phyloP scores from a whole-genome alignment of 2,888 invertebrate genomes.

The Nebria salina region DNA sequence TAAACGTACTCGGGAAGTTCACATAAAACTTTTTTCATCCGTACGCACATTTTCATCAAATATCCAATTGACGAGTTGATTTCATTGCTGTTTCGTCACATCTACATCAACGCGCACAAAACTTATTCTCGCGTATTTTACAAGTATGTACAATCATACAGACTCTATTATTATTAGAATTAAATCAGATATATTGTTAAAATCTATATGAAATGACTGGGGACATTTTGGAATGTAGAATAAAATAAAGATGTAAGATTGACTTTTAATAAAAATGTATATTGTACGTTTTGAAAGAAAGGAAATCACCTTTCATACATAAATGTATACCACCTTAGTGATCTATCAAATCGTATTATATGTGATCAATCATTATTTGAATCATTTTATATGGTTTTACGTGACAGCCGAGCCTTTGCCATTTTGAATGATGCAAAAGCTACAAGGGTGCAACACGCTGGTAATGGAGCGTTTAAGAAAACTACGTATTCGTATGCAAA shows the following conservation, averaged over 20 bases:
- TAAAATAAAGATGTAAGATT: background rate
- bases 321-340: conserved; percentile 10
- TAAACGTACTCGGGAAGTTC: background rate
- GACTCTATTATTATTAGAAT: no score
- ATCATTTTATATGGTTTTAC: background rate
- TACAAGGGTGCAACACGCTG: background rate
- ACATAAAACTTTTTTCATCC: background rate
- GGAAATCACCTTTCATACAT: background rate
- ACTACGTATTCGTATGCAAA: background rate
- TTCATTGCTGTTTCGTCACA: background rate
- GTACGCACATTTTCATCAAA: background rate
- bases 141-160: no score
- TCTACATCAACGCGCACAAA: background rate
- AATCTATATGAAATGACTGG: no score
- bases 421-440: conserved; percentile 1
- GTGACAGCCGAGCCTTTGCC: background rate
- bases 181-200: no score
- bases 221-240: no score
- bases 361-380: conserved; percentile 22
- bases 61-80: background rate
- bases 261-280: background rate
- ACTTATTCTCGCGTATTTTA: background rate
- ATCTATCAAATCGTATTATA: conserved; percentile 14
- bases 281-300: background rate
- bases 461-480: conserved; percentile 1